These are phyloP conservation scores for Trematocara marginatum DNA, from an alignment of 2,113 vertebrate genomes.

Conservation along the genomic window DNA sequence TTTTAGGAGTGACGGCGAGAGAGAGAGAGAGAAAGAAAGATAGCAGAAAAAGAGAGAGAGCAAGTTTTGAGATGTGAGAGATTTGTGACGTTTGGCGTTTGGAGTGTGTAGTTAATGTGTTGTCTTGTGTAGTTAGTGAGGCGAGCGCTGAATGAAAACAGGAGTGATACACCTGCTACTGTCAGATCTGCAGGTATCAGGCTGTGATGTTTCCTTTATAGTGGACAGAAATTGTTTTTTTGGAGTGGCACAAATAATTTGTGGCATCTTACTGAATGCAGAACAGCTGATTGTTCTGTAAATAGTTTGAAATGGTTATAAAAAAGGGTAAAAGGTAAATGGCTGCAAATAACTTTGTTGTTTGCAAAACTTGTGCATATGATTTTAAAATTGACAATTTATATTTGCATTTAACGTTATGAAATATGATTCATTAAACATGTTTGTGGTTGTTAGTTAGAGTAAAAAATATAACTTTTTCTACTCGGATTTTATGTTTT, in stretches of 20 bases:
- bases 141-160: neutral
- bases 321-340: neutral
- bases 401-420: no score
- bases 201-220: neutral
- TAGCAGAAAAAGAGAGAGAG: no score
- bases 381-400: neutral
- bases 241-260: neutral
- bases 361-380: neutral
- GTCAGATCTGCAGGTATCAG: neutral
- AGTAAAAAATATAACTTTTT: no score
- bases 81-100: no score
- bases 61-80: no score
- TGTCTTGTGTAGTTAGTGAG: no score
- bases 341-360: neutral
- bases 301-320: neutral
- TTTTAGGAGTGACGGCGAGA: no score
- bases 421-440: no score
- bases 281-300: neutral
- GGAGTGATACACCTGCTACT: neutral
- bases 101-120: no score
- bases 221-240: neutral
- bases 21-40: no score
- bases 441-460: no score
- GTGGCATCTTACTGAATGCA: neutral
- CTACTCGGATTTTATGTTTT: no score